A percentile compares a stretch with the other conserved stretches of the same genome.
phyloP scores from a whole-genome alignment of 2,113 vertebrate genomes.

The Numida meleagris region DNA sequence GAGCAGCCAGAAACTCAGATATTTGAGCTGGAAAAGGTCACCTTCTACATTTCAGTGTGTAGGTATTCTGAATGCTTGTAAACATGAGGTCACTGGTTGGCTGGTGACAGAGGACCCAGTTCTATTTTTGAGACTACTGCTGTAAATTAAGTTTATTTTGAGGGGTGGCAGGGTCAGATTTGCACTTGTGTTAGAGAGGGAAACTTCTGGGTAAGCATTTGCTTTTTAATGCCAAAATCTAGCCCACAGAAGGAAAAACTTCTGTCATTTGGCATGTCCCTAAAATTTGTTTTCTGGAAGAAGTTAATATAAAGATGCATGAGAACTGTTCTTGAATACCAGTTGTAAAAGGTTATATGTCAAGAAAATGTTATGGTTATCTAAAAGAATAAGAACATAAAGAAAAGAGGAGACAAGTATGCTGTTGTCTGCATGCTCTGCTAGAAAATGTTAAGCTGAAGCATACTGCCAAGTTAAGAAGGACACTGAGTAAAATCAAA shows the following conservation, averaged over 20 bases:
- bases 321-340: background rate
- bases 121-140: background rate
- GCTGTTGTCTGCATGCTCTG: background rate
- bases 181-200: background rate
- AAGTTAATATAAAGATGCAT: background rate
- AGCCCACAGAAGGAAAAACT: background rate
- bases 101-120: background rate
- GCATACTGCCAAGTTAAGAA: background rate
- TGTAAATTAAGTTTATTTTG: background rate
- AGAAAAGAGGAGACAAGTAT: background rate
- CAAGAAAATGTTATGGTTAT: background rate
- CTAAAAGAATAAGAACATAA: background rate
- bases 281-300: background rate
- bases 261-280: background rate
- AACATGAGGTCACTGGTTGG: background rate
- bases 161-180: background rate
- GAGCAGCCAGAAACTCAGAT: background rate
- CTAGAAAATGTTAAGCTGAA: background rate
- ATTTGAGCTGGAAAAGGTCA: background rate
- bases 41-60: background rate
- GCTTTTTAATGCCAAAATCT: conserved; percentile 20
- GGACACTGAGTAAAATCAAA: background rate
- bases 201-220: conserved; percentile 2
- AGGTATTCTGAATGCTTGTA: background rate
- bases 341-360: background rate